Conservation (phyloP, 2,888 invertebrate species). For the Pecten maximus region DNA sequence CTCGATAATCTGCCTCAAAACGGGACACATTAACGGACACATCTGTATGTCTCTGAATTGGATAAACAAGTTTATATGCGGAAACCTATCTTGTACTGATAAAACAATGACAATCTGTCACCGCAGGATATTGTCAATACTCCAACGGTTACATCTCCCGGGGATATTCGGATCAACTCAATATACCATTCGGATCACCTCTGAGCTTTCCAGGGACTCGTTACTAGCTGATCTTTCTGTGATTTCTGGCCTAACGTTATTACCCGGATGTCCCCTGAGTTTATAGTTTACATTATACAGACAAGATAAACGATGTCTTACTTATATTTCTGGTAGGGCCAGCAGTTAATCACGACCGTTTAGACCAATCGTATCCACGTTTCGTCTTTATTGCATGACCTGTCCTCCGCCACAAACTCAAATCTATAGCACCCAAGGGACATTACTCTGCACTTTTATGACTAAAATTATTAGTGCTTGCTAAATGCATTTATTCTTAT, state of each 20-base stretch:
- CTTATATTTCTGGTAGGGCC: neutral
- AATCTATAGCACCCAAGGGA: neutral
- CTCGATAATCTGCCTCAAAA: too few relatives aligned
- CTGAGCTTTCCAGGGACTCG: neutral
- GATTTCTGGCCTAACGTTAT: neutral
- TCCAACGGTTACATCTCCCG: neutral
- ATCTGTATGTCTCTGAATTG: too few relatives aligned
- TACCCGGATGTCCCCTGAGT: neutral
- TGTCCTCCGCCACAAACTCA: neutral
- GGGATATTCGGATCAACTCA: neutral
- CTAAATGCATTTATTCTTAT: neutral
- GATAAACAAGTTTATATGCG: neutral
- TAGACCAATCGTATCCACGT: neutral
- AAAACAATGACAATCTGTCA: neutral
- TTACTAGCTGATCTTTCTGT: neutral
- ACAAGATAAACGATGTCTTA: neutral
- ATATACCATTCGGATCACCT: conserved; percentile 23
- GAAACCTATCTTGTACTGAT: neutral
- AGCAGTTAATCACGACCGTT: neutral
- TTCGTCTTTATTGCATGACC: neutral
- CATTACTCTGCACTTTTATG: neutral
- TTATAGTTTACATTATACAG: neutral
- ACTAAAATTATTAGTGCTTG: neutral
- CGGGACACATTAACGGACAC: too few relatives aligned
- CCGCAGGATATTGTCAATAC: neutral